These are phyloP conservation scores for Ruditapes philippinarum DNA, from an alignment of 1,140 invertebrate genomes.

Conservation along the genomic window DNA sequence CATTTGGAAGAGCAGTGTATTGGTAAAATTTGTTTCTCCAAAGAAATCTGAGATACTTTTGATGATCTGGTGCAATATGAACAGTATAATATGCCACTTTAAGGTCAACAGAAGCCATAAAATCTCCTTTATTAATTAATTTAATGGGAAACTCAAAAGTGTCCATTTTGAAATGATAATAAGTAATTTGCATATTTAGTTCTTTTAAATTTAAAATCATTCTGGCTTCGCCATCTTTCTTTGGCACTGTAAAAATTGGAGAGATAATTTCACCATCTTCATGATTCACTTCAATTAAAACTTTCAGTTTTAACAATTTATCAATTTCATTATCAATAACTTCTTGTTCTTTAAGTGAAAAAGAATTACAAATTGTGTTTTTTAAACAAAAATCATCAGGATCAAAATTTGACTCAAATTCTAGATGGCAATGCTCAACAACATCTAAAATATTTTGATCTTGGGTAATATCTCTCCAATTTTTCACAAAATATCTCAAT, in stretches of 20 bases:
- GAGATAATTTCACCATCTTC: slow-evolving; percentile 57
- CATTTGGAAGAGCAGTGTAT: not conserved
- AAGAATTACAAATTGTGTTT: no score
- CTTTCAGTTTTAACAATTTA: slow-evolving; percentile 26
- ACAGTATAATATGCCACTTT: not conserved
- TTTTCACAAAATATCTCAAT: no score
- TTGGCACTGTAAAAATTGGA: slow-evolving; percentile 33
- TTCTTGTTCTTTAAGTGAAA: no score
- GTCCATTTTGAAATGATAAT: slow-evolving; percentile 33
- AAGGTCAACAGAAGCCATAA: not conserved
- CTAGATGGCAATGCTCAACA: no score
- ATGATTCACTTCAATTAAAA: slow-evolving; percentile 21
- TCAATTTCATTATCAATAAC: slow-evolving; percentile 36
- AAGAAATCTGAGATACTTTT: not conserved
- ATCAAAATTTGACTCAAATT: no score
- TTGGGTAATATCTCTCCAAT: slow-evolving; percentile 45
- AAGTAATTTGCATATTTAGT: slow-evolving; percentile 5
- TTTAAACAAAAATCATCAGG: no score
- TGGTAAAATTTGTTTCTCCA: not conserved
- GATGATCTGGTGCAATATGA: not conserved
- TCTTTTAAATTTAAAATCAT: slow-evolving; percentile 64
- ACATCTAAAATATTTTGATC: slow-evolving; percentile 40
- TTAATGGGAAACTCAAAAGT: not conserved
- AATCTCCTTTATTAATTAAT: not conserved
- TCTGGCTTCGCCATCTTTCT: no score